Conservation (phyloP, 2,888 invertebrate genomes). For the Pheosia gnoma region DNA sequence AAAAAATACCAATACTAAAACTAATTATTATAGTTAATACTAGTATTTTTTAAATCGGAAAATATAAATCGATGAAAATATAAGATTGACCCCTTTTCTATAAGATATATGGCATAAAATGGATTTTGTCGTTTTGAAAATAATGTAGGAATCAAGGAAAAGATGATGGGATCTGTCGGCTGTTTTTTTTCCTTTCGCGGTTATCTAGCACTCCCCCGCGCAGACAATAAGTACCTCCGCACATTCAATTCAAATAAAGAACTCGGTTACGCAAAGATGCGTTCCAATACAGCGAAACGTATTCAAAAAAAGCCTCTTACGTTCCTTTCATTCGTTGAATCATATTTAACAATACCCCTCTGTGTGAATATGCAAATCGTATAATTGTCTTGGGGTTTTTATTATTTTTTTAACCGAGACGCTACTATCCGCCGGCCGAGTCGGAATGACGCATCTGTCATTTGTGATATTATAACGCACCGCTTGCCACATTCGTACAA, state of each 20-base stretch:
- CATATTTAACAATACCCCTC: slow-evolving; percentile 50
- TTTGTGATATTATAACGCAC: slow-evolving; percentile 73
- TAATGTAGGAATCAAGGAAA: no score
- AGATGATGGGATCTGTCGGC: no score
- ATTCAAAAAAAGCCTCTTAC: slow-evolving; percentile 46
- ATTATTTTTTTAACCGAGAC: slow-evolving; percentile 48
- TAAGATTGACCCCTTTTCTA: no score
- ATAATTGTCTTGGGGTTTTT: slow-evolving; percentile 70
- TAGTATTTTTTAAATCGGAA: no score
- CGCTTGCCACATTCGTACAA: slow-evolving; percentile 63
- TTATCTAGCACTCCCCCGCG: slow-evolving; percentile 36
- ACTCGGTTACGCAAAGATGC: slow-evolving; percentile 74
- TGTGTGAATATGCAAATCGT: slow-evolving; percentile 78
- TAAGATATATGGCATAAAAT: no score
- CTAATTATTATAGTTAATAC: no score
- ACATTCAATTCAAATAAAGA: slow-evolving; percentile 69
- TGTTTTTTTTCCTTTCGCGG: slow-evolving; percentile 3
- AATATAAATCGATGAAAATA: no score
- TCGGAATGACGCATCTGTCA: slow-evolving; percentile 79
- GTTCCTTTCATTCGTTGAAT: slow-evolving; percentile 62
- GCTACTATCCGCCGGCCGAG: slow-evolving; percentile 48
- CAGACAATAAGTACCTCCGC: slow-evolving; percentile 41
- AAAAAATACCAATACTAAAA: no score
- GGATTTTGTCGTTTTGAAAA: no score
- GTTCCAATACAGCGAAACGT: slow-evolving; percentile 58